Evolutionary conservation across 2,797 vertebrate genomes (phyloP), one percentile per base, ranked within the genome.

Genomic region (Hydrophis major): DNA sequence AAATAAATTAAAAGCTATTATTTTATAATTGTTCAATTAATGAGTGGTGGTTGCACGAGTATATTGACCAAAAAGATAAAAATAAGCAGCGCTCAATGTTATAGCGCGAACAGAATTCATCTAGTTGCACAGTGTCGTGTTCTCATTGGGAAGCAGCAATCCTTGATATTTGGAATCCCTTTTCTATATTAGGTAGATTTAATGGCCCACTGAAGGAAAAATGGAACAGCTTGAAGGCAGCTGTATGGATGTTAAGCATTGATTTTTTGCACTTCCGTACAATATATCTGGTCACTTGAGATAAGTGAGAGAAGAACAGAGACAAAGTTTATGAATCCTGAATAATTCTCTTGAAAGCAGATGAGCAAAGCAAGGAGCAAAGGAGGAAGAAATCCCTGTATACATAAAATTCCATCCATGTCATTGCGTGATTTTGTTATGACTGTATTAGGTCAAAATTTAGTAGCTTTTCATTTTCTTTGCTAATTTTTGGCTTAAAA

Each of bases 401-500:
- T 32, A 47, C 12, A 12, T 53, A 20, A 60, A 59, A 13, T 61
- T 50, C 5, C 13, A 60, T 25, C 4, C 42, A 27, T 32, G 28
- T 59, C 16, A 50, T 59, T 56, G 25, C 2, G 0, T 1, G 1
- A 59, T 37, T 63, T 60, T 92, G 25, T 3, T 27, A 42, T n/a
- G 28, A 86, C 42, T 86, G 55, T 18, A 22, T 25, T 63, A 57
- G 28, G 8, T 16, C 42, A 53, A 87, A 4, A 59, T 78, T 50
- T 57, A 42, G 25, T 87, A 93, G 13, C 27, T 63, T 32, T 89
- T 63, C 37, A 13, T 25, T 61, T 20, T 89, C 95, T 95, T 95
- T 25, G 89, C 89, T 96, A 94, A 96, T 95, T 96, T 93, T 94
- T 96, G 94, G 93, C 89, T 89, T 96, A 92, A 53, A 90, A 96